Percentiles rank a stretch among this genome's conserved stretches.
Evolutionary conservation across 1,140 invertebrate genomes (phyloP).

Genomic region (Leucophenga varia): DNA sequence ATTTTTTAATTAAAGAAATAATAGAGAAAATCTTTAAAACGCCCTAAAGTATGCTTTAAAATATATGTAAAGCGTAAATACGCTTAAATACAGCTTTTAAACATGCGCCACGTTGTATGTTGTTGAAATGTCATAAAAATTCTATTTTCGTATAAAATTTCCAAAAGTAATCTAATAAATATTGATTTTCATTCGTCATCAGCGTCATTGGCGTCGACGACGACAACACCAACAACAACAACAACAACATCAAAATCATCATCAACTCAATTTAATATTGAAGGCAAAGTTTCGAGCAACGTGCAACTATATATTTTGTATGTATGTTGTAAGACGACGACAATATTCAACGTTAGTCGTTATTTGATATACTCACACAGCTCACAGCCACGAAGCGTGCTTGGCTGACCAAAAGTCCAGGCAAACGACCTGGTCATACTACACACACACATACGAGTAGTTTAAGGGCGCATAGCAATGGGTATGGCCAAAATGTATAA

Average conservation of each 20-base stretch:
- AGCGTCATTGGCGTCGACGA: constrained; percentile 3
- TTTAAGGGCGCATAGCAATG: too few species aligned
- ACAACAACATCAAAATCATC: constrained; percentile 26
- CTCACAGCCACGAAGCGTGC: constrained; percentile 44
- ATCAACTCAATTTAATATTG: too few species aligned
- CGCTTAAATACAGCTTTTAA: neutral
- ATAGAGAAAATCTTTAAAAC: constrained; percentile 13
- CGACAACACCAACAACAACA: constrained; percentile 19
- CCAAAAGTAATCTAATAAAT: constrained; percentile 57
- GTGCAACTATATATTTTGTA: too few species aligned
- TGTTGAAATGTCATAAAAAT: constrained; percentile 54
- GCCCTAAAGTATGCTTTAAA: constrained; percentile 19
- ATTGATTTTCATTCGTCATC: constrained; percentile 57
- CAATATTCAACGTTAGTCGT: constrained; percentile 54
- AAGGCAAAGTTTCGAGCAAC: too few species aligned
- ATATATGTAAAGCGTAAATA: constrained; percentile 13
- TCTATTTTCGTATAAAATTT: constrained; percentile 56
- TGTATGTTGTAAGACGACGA: too few species aligned
- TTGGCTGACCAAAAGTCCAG: constrained; percentile 36
- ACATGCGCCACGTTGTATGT: too few species aligned
- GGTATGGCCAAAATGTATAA: too few species aligned
- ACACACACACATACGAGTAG: too few species aligned
- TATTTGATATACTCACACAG: constrained; percentile 51
- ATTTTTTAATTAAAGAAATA: too few species aligned
- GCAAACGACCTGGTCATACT: constrained; percentile 6